Base-by-base conservation (phyloP, 2,797 vertebrate genomes). In the Ctenosaura bakeri region DNA sequence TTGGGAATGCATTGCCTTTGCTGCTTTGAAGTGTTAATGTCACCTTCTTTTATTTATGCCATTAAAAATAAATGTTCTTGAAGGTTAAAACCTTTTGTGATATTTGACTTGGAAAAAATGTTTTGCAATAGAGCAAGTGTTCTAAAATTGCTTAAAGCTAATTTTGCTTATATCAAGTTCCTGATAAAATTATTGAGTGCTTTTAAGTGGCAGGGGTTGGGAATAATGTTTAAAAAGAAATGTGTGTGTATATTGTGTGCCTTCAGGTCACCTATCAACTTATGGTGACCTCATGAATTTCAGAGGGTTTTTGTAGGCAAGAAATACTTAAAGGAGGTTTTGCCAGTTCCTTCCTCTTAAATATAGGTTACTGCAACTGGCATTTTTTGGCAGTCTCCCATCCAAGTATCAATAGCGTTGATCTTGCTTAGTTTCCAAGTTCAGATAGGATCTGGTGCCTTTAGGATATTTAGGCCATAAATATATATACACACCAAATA, bases 11-110 rank as follows among this genome's bases (percentile, higher is more conserved):
- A 79, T 92, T 69, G 78, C 90, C 90, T 94, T 92, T 64, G 29
- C 77, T 88, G 14, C 90, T 96, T 95, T 95, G 93, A 95, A 94
- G 88, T 94, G 93, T 92, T 95, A 95, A 95, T 93, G 82, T 80
- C 89, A 93, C 93, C 42, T 14, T 93, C 24, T 91, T 94, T 95
- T 74, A 89, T 91, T 92, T 93, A 84, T 84, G 71, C 42, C 24
- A 89, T 95, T 95, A 95, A 95, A 96, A 92, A 93, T 91, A 93
- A 83, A 96, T 89, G 54, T 46, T 93, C 38, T 88, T 88, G 80
- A 94, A 95, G 87, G 90, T 92, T 96, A 94, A 90, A 94, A 14
- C 62, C 71, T 62, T 90, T 92, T 89, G 52, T 92, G 87, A 88
- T 91, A 88, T 84, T 78, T 92, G 79, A 80, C 46, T 88, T 89